Conservation (phyloP, 2,888 invertebrate genomes). For the Auanema sp. region DNA sequence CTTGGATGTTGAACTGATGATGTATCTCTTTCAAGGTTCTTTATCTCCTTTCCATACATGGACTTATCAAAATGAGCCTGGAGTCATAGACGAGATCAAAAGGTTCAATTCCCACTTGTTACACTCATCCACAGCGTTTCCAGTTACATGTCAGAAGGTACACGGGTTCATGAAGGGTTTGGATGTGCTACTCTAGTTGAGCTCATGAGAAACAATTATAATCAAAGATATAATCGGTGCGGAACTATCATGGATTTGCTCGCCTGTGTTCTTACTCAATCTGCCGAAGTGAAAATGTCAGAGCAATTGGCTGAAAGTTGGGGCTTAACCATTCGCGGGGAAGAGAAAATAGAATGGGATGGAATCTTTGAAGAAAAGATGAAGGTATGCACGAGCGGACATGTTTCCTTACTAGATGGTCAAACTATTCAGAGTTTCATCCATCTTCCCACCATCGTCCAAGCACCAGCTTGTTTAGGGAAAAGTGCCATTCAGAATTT, state of each 20-base stretch:
- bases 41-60: no score
- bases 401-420: neutral
- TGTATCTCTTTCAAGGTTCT: no score
- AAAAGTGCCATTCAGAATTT: constrained; percentile 2
- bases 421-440: constrained; percentile 7
- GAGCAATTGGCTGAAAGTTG: constrained; percentile 34
- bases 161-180: constrained; percentile 25
- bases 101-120: no score
- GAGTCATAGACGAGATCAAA: no score
- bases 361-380: neutral
- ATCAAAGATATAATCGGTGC: constrained; percentile 24
- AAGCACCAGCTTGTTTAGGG: neutral
- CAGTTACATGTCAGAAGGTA: no score
- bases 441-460: constrained; percentile 19
- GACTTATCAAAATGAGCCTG: no score
- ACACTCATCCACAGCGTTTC: no score
- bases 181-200: constrained; percentile 25
- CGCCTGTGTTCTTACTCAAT: constrained; percentile 11
- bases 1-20: no score
- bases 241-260: constrained; percentile 41
- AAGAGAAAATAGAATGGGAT: neutral
- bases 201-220: constrained; percentile 8
- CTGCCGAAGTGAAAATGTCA: constrained; percentile 13
- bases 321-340: constrained; percentile 8
- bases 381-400: neutral